phyloP scores from a whole-genome alignment of 23 tunicate genomes.

The Oikopleura vanhoeffeni region DNA sequence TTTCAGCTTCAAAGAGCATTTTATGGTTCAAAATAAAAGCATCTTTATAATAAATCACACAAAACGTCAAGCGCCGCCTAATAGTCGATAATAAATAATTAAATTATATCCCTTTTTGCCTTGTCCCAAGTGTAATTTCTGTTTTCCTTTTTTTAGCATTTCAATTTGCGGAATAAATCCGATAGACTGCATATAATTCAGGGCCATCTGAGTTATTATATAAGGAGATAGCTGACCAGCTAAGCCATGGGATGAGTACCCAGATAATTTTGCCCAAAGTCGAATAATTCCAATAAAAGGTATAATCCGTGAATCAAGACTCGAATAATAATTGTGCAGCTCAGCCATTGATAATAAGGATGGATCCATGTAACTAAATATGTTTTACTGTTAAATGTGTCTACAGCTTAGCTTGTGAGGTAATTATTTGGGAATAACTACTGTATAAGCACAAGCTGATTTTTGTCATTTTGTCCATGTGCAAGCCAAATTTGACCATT shows the following conservation, averaged over 20 bases:
- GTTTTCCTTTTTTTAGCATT: background rate
- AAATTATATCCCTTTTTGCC: too few relatives aligned
- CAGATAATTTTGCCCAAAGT: background rate
- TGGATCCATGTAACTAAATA: conserved; percentile 12
- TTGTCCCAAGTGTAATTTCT: background rate
- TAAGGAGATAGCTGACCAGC: background rate
- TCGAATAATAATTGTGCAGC: background rate
- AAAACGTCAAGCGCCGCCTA: too few relatives aligned
- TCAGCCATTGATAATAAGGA: conserved; percentile 1
- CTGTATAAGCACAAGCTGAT: too few relatives aligned
- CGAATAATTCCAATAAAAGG: background rate
- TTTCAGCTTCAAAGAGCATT: too few relatives aligned
- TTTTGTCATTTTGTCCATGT: too few relatives aligned
- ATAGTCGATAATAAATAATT: too few relatives aligned
- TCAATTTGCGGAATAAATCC: background rate
- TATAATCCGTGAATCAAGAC: background rate
- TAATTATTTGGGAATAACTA: too few relatives aligned
- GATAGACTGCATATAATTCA: background rate
- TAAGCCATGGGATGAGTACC: background rate
- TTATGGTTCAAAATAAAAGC: too few relatives aligned
- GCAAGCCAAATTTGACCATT: too few relatives aligned
- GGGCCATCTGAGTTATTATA: background rate
- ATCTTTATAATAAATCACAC: too few relatives aligned
- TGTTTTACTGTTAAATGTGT: too few relatives aligned
- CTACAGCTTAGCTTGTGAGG: too few relatives aligned